Base-by-base conservation (phyloP, 1,140 invertebrate genomes). In the Drosophila pruinosa region DNA sequence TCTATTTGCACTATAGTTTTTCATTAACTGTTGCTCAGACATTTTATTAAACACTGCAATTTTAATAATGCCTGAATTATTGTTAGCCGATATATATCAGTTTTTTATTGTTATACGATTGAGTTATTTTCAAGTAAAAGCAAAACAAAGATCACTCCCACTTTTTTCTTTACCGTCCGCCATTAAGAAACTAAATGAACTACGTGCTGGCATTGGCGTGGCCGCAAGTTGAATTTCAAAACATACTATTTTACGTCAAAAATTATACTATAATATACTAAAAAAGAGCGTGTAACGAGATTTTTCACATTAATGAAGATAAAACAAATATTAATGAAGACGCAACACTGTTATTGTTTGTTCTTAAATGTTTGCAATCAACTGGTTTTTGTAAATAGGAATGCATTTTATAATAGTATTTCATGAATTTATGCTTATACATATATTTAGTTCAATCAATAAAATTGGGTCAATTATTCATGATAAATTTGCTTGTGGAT, bases 101-200 rank as follows among this genome's bases (percentile, higher is more conserved):
- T 8, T 38, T 41, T 47, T 21, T 21, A 15, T 10, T 19, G 22
- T 61, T 31, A 31, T 24, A 47, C 22, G 17, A 21, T 28, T 63
- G n/a, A 70, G 19, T 70, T 50, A 39, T 70, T 69, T 69, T 78
- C 1, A 36, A 39, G 61, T 58, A 12, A 39, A 61, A 26, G 39
- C 57, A 63, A 64, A 75, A 79, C 61, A 74, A 61, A 65, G 70
- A 78, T 82, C 78, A 74, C 81, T 86, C 64, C 65, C 72, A 75
- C 67, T 75, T 75, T 65, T 75, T 64, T 72, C 52, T 45, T 71
- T 52, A 72, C 43, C 48, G 61, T 74, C 76, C 56, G 70, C 74
- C 63, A 78, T 78, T 76, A 54, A n/a, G n/a, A n/a, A 76, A 74
- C 67, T 74, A 15, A 71, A 63, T 36, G 67, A 24, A 48, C 21